Evolutionary conservation across 2,113 vertebrate genomes (phyloP), one percentile per base, ranked within the genome.

Genomic region (Smithornis capensis): DNA sequence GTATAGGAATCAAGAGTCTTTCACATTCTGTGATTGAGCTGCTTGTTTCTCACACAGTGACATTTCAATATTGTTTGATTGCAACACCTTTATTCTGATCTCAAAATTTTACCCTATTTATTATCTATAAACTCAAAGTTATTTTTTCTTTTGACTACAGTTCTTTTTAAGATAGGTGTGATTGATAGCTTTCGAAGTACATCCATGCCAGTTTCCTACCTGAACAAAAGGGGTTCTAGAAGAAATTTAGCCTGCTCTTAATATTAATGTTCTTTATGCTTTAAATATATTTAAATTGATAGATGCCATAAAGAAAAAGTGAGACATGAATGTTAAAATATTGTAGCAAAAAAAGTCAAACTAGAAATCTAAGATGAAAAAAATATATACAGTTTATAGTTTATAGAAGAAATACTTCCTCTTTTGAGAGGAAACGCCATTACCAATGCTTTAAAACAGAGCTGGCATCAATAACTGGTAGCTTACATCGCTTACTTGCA

Each of bases 181-280:
- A 76, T 19, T 76, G 83, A 87, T 83, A 76, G 77, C 56, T 89
- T 95, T 89, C 44, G 12, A 52, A 75, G 57, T 79, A 55, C 18
- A 87, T 64, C 52, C 7, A 8, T 77, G 27, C 85, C 71, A 70
- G 55, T 44, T 77, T 25, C 6, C 25, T 47, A 59, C 21, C 55
- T 63, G 33, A 50, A 63, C 29, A 83, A 64, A 93, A 76, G 77
- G 57, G 27, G 27, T 74, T 88, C 55, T 71, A 19, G 38, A 79
- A 88, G 38, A 92, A 95, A 81, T 86, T 76, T 80, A 90, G 88
- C 68, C 57, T 71, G 28, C 69, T 84, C 33, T 91, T 76, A 91
- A 94, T 75, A 60, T 55, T 89, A 56, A 65, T 49, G 11, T 49
- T 71, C 28, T 57, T 92, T 87, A 77, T 64, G 29, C 59, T 62